Percentiles rank a stretch among this genome's conserved stretches.
Conservation (phyloP, 2,113 vertebrate species). For the Anoura caudifer region DNA sequence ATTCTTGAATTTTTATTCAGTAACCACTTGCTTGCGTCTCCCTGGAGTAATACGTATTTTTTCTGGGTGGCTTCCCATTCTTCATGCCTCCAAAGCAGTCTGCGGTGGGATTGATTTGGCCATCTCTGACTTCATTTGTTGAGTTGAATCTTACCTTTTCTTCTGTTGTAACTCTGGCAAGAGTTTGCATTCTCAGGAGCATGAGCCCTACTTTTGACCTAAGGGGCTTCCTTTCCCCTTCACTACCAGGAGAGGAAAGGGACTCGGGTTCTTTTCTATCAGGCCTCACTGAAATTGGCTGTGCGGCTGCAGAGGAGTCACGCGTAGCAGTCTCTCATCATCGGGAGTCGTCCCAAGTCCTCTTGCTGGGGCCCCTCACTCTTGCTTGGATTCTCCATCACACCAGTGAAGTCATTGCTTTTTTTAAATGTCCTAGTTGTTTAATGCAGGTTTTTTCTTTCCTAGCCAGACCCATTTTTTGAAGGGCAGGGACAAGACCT, state of each 20-base stretch:
- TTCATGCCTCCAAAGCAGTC: conserved; percentile 40
- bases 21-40: conserved; percentile 1
- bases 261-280: neutral
- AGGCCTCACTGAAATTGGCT: neutral
- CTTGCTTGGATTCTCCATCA: neutral
- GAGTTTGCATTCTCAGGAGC: neutral
- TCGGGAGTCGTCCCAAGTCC: neutral
- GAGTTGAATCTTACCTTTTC: conserved; percentile 43
- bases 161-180: conserved; percentile 44
- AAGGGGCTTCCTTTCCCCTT: neutral
- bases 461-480: conserved; percentile 22
- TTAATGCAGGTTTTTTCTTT: neutral
- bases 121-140: conserved; percentile 62
- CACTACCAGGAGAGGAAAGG: neutral
- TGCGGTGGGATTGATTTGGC: neutral
- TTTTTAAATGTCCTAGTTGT: neutral
- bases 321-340: neutral
- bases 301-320: neutral
- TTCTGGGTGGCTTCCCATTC: conserved; percentile 31
- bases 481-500: conserved; percentile 14
- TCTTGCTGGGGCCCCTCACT: neutral
- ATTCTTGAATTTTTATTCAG: neutral
- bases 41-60: conserved; percentile 17
- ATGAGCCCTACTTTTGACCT: neutral
- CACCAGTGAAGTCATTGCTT: neutral